Base-by-base conservation (phyloP, 2,888 invertebrate genomes). In the Polylopha cassiicola region DNA sequence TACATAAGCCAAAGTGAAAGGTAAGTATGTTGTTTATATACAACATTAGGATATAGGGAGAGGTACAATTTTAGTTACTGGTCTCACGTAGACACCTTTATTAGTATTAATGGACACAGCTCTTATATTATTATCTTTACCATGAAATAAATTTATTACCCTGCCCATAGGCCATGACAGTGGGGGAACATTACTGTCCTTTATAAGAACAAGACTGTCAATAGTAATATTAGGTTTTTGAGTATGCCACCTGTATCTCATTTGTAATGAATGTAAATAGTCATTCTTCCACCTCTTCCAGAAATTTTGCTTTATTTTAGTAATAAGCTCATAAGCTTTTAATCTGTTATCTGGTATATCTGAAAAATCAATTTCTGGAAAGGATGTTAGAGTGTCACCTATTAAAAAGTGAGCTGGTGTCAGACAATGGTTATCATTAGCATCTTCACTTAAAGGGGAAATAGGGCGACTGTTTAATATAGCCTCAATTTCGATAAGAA, bases 401-500 rank as follows among this genome's bases (percentile, higher is more conserved):
- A 33, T 45, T 20, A 43, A 18, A 16, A 48, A 48, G n/a, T 43
- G 43, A 3, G 36, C 36, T 16, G 48, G 48, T 17, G 47, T 42
- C 10, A 47, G 16, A 8, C 18, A 45, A 11, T 43, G 38, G 2
- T 41, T 14, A 20, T 48, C 46, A 6, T 46, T 44, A 5, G 29
- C 15, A 8, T 48, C 41, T 41, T 48, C 43, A 9, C 47, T 43
- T 23, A 46, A 14, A 1, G 46, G 13, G n/a, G 27, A 43, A 9
- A 48, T 16, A 4, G 50, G 48, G 14, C 50, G 28, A 2, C 44
- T 41, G 21, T 50, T 51, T 5, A 51, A 22, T 11, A 38, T 43
- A 4, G 47, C 46, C 27, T 53, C 50, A 0, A 50, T 27, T 26
- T 50, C 44, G 3, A 41, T 24, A 2, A 51, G 28, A 4, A 53